phyloP scores from a whole-genome alignment of 2,113 vertebrate genomes.

The Colistium nudipinnis region DNA sequence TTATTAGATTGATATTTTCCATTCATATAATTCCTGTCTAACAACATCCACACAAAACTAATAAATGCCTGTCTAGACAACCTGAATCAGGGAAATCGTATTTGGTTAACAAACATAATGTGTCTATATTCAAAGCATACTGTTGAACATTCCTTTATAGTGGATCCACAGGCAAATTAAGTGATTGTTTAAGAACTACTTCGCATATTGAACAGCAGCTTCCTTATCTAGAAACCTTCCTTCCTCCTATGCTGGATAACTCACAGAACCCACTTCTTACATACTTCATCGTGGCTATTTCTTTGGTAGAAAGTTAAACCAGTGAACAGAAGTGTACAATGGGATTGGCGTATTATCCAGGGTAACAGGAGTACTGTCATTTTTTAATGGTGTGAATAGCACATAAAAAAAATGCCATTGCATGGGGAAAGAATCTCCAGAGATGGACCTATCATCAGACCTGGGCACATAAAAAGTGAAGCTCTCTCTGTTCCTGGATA shows the following conservation, averaged over 20 bases:
- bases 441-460: conserved; percentile 2
- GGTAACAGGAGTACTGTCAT: not conserved
- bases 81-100: too few species aligned
- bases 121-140: too few species aligned
- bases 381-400: not conserved
- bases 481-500: not conserved
- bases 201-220: not conserved
- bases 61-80: too few species aligned
- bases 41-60: too few species aligned
- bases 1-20: too few species aligned
- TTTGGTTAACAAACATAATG: too few species aligned
- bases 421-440: not conserved
- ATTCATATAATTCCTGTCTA: too few species aligned
- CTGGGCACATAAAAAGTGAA: not conserved
- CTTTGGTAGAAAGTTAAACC: not conserved
- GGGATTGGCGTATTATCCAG: not conserved
- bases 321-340: not conserved
- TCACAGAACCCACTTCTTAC: not conserved
- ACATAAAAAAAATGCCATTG: not conserved
- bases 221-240: not conserved
- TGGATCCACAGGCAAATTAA: not conserved
- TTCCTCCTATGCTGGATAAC: not conserved
- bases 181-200: not conserved
- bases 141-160: too few species aligned
- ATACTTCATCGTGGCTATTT: not conserved